Conservation (phyloP, 2,888 invertebrate species). For the Philaethria dido region DNA sequence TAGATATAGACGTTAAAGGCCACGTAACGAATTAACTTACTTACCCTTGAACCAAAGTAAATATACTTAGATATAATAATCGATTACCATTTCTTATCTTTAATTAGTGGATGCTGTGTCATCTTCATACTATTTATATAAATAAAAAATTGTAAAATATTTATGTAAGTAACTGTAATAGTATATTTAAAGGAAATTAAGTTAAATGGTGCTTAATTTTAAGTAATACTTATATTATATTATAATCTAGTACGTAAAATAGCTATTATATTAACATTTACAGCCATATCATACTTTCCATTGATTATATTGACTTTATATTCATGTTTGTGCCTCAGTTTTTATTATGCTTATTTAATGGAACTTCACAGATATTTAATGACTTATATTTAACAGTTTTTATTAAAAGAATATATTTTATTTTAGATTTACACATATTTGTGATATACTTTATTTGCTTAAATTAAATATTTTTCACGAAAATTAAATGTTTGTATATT, state of each 20-base stretch:
- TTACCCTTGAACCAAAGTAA: not conserved
- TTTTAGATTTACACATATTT: not conserved
- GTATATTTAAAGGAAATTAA: not conserved
- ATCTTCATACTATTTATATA: no score
- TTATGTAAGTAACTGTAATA: not conserved
- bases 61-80: not conserved
- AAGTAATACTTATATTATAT: not conserved
- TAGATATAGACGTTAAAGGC: not conserved
- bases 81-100: not conserved
- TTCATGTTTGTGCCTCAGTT: not conserved
- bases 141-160: constrained; percentile 6
- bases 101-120: no score
- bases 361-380: no score
- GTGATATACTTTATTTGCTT: not conserved
- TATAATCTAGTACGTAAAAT: not conserved
- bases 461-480: not conserved
- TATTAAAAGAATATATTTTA: no score
- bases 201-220: not conserved
- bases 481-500: not conserved
- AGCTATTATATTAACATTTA: not conserved
- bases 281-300: no score
- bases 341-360: not conserved
- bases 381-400: no score
- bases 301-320: no score
- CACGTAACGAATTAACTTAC: not conserved